phyloP scores from a whole-genome alignment of 2,113 vertebrate species.

The Chloropsis hardwickii region DNA sequence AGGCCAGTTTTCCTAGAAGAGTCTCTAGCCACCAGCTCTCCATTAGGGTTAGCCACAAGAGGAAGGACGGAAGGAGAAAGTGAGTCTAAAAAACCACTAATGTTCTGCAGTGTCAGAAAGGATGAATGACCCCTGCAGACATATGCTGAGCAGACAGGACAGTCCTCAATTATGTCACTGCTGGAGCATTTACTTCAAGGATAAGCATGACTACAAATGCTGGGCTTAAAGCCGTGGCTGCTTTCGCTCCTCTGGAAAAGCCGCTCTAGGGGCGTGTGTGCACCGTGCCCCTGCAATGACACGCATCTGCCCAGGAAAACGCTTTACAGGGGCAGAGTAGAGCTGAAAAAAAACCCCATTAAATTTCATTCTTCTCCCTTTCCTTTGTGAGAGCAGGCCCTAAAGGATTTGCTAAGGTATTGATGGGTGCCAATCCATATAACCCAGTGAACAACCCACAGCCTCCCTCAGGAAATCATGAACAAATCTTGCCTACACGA shows the following conservation, averaged over 20 bases:
- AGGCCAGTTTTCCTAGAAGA: not conserved
- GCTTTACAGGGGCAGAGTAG: not conserved
- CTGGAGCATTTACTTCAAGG: conserved; percentile 42
- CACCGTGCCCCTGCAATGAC: not conserved
- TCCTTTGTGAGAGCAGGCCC: not conserved
- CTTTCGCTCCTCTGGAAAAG: not conserved
- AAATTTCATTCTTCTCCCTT: not conserved
- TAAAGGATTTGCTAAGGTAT: conserved; percentile 13
- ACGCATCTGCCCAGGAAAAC: not conserved
- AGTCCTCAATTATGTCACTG: conserved; percentile 45
- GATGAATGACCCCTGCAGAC: conserved; percentile 20
- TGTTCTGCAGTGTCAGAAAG: conserved; percentile 27
- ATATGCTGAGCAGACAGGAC: conserved; percentile 15
- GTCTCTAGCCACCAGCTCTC: conserved; percentile 4
- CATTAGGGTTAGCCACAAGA: conserved; percentile 61
- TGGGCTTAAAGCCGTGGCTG: not conserved
- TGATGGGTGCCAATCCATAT: not conserved
- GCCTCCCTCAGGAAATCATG: not conserved
- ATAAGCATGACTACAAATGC: not conserved
- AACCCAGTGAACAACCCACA: not conserved
- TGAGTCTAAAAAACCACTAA: conserved; percentile 2
- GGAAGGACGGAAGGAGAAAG: conserved; percentile 30
- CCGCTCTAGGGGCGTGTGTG: not conserved
- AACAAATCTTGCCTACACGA: not conserved
- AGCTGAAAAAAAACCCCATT: not conserved